Evolutionary conservation across 2,888 invertebrate species (phyloP), one percentile per base, ranked within the genome.

Genomic region (Spicauda simplicius): DNA sequence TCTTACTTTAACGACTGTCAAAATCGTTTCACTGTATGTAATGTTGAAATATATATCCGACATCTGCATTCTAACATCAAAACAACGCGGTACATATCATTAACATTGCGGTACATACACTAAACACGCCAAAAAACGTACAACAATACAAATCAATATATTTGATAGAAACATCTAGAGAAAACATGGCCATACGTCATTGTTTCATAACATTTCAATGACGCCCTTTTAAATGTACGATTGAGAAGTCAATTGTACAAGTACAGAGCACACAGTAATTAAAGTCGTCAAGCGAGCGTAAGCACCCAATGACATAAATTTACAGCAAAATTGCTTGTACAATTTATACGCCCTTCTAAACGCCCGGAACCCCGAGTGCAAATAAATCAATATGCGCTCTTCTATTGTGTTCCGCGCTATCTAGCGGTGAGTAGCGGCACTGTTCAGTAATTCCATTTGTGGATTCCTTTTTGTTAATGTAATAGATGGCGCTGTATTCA

Each of bases 401-500:
- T 59, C 18, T n/a, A 48, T 59, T 65, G 66, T 60, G 63, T 68
- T 60, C 20, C 59, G 69, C 74, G 77, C 73, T 72, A 77, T 77
- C 83, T 82, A 76, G 59, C 70, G 76, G 74, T 33, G 69, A 18
- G 41, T 6, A 12, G 50, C 19, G 20, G 76, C 72, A 82, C 75
- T 76, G 73, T 62, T n/a, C 18, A 20, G 12, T 25, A 16, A 64
- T 30, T 41, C 1, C 18, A 10, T 48, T 19, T 16, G 48, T 53
- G 65, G 55, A 55, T 69, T 61, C 12, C 25, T 20, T 56, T 59
- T 59, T 20, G 25, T 16, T 16, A 41, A 60, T n/a, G 18, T 57
- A 53, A 73, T 73, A 82, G 83, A 77, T 80, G 81, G 76, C 81
- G 77, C 64, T 76, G 64, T 66, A 41, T 45, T 52, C 14, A 52